These are phyloP conservation scores for Battus philenor DNA, from an alignment of 1,140 invertebrate genomes.

Conservation along the genomic window DNA sequence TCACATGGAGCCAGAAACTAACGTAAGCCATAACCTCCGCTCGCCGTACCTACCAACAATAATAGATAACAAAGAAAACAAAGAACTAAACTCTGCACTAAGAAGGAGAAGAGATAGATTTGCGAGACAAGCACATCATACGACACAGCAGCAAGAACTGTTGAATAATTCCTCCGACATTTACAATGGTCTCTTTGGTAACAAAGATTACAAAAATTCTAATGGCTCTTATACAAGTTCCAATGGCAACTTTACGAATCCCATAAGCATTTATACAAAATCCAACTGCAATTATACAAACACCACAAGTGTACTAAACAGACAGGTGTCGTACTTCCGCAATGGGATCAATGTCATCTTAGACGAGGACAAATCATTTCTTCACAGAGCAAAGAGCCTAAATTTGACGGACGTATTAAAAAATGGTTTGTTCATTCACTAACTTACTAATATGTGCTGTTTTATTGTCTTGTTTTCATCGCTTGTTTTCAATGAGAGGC, in stretches of 20 bases:
- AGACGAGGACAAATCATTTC: constrained; percentile 39
- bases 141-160: constrained; percentile 53
- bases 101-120: constrained; percentile 50
- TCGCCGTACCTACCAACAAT: constrained; percentile 38
- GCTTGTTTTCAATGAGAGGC: not conserved
- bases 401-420: constrained; percentile 49
- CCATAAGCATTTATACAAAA: constrained; percentile 25
- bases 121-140: constrained; percentile 54
- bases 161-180: constrained; percentile 42
- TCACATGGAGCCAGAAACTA: constrained; percentile 39
- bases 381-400: constrained; percentile 29
- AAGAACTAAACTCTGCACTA: constrained; percentile 47
- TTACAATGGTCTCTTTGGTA: constrained; percentile 39
- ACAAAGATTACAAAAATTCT: constrained; percentile 22
- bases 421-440: constrained; percentile 65
- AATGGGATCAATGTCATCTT: constrained; percentile 37
- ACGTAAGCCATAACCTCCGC: constrained; percentile 35
- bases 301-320: constrained; percentile 24
- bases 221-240: constrained; percentile 23
- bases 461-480: constrained; percentile 12
- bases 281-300: constrained; percentile 29
- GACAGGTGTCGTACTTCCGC: constrained; percentile 24
- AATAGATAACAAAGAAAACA: constrained; percentile 53
- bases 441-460: constrained; percentile 47
- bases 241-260: constrained; percentile 26